phyloP scores from a whole-genome alignment of 2,888 invertebrate genomes.

The Andrena camellia region DNA sequence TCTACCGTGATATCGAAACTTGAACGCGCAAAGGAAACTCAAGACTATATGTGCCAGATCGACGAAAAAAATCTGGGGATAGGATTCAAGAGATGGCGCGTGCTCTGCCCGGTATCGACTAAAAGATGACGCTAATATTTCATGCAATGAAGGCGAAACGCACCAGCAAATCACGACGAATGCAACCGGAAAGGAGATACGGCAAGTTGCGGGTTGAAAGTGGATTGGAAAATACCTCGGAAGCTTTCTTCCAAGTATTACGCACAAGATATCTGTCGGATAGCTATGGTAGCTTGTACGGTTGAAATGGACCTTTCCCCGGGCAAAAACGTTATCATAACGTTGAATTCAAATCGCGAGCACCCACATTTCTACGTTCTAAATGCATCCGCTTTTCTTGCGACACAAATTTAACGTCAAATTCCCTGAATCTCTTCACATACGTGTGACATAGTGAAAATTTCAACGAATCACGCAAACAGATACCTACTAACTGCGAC shows the following conservation, averaged over 20 bases:
- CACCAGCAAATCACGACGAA: constrained; percentile 28
- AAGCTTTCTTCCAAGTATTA: constrained; percentile 9
- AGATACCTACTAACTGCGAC: too few relatives aligned
- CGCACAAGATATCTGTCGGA: not conserved
- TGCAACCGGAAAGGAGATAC: constrained; percentile 19
- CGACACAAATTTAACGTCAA: not conserved
- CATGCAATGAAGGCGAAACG: constrained; percentile 38
- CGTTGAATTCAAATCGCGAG: not conserved
- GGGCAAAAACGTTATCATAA: not conserved
- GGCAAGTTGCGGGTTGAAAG: constrained; percentile 21
- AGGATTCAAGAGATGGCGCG: constrained; percentile 35
- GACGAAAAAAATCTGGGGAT: constrained; percentile 29
- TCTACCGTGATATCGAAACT: not conserved
- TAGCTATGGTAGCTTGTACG: not conserved
- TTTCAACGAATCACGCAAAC: too few relatives aligned
- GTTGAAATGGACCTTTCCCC: constrained; percentile 12
- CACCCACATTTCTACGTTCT: not conserved
- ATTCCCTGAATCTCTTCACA: not conserved
- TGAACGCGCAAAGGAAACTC: not conserved
- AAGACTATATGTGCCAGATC: not conserved
- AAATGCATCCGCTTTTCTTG: not conserved
- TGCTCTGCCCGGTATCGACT: constrained; percentile 20
- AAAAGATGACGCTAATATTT: constrained; percentile 43
- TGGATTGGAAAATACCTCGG: constrained; percentile 46
- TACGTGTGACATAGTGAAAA: too few relatives aligned